Base-by-base conservation (phyloP, 2,888 invertebrate genomes). In the Biston stratarius region DNA sequence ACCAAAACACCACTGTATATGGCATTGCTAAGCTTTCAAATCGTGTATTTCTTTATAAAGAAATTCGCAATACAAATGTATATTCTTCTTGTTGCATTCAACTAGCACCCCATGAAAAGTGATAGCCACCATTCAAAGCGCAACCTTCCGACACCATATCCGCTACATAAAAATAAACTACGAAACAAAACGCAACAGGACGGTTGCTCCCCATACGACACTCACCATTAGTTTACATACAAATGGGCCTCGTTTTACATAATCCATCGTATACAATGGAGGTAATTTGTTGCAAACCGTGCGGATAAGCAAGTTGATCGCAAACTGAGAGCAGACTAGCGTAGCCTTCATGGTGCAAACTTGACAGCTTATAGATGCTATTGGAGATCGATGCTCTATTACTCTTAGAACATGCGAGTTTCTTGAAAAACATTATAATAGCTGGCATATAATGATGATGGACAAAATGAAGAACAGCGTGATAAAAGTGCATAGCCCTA, bases 231-330 rank as follows among this genome's bases (percentile, higher is more conserved):
- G 91, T 92, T 93, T 85, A 90, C 92, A 92, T 92, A 92, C 88
- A 92, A 92, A 93, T 93, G 90, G 92, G 86, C 82, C 82, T 92
- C 90, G 92, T 89, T 92, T 92, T 91, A 93, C 93, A 92, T 92
- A 93, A 93, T 92, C 91, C 91, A 88, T 89, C 90, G 87, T 86
- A 83, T 83, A 85, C 71, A 85, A 86, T 86, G 86, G 81, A 84
- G 86, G 90, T 92, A 92, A 93, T 93, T 93, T 93, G 92, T 92
- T 88, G 86, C 87, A 86, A 89, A 88, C 88, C 86, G 87, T 89
- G 87, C 87, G 89, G 86, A 91, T 91, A 90, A 91, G 90, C 90
- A 87, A 90, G 90, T 91, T 89, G 89, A 91, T 91, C 88, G 83
- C 67, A 62, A 57, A 51, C 66, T 66, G 59, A 64, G 65, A 56